Base-by-base conservation (phyloP, 2,797 vertebrate genomes). In the Salmo trutta region DNA sequence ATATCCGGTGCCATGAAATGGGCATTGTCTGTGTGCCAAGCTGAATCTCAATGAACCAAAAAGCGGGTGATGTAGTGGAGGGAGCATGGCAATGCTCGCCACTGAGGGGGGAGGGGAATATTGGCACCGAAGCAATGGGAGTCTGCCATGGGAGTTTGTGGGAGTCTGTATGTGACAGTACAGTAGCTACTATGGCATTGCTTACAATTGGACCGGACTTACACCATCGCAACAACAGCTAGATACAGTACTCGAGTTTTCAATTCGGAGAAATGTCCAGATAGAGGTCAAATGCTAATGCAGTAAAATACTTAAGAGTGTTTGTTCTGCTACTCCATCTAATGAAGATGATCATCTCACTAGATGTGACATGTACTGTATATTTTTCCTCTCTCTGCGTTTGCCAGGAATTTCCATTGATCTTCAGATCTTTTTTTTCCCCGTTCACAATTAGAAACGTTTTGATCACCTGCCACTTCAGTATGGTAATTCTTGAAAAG, bases 21-120 rank as follows among this genome's bases (percentile, higher is more conserved):
- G 89, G 87, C 88, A 92, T 93, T 90, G 91, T 92, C 87, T 90
- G 86, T 51, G 73, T 93, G 92, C 93, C 93, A 94, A 89, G 86
- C 90, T 84, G 90, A 90, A 92, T 93, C 91, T 93, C 87, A 92
- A 90, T 93, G 92, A 94, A 90, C 85, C 84, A 84, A 90, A 91
- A 88, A 88, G 83, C 88, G 89, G 87, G 79, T 83, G 88, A 89
- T 87, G 86, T 85, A 12, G 85, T 77, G 82, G 86, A 85, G 85
- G 86, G 85, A 79, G 89, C 84, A 83, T 88, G 88, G 89, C 84
- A 88, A 84, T 88, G 85, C 79, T 86, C 81, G 85, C 81, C 65
- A 29, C 81, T 71, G 77, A 82, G 80, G 86, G 86, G 88, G 88
- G 86, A 82, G 85, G 89, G 85, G 89, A 86, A 80, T 17, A 66